These are phyloP conservation scores for Teleiodes luculella DNA, from an alignment of 2,888 invertebrate genomes.

Conservation along the genomic window DNA sequence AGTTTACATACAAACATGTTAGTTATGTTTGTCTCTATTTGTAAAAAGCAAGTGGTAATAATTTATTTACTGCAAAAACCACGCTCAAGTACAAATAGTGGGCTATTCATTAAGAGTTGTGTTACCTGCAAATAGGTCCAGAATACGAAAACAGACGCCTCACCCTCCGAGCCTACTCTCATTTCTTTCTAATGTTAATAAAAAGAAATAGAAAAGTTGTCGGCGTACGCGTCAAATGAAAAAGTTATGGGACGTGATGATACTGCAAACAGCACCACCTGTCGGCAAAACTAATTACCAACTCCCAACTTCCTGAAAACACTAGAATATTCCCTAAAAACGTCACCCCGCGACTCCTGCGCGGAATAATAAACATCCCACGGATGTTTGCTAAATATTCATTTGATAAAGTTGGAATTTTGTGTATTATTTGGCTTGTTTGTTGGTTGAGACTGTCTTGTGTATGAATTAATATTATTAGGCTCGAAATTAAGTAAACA, in stretches of 20 bases:
- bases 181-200: constrained; percentile 76
- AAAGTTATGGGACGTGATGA: constrained; percentile 77
- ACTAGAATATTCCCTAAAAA: constrained; percentile 77
- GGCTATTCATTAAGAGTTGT: constrained; percentile 1
- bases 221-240: constrained; percentile 74
- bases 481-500: too few species aligned
- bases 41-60: not conserved
- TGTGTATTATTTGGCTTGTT: not conserved
- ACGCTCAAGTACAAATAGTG: not conserved
- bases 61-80: not conserved
- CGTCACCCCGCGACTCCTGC: constrained; percentile 63
- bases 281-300: constrained; percentile 73
- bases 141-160: constrained; percentile 49
- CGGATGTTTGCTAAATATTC: constrained; percentile 25
- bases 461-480: not conserved
- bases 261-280: constrained; percentile 71
- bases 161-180: constrained; percentile 66
- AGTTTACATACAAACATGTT: not conserved
- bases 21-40: not conserved
- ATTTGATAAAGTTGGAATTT: not conserved
- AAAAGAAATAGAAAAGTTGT: constrained; percentile 76
- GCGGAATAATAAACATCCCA: constrained; percentile 51
- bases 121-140: constrained; percentile 5
- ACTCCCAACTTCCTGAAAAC: constrained; percentile 70
- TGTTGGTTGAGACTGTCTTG: not conserved